Base-by-base conservation (phyloP, 2,888 invertebrate species). In the Hirtodrosophila alboralis region DNA sequence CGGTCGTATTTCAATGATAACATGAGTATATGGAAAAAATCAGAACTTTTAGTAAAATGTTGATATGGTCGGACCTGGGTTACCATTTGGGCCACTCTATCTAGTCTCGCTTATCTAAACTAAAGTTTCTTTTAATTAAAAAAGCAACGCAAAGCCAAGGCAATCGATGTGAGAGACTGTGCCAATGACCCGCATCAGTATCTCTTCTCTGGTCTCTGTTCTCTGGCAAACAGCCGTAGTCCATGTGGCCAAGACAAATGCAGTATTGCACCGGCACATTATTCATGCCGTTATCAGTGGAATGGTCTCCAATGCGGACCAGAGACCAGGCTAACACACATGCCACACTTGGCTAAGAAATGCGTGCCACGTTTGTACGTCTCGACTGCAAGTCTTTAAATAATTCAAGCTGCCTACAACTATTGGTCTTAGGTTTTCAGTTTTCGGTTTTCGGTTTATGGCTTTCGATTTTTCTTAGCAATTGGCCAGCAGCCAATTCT, bases 61-160 rank as follows among this genome's bases (percentile, higher is more conserved):
- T 60, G 84, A 76, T 79, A 67, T 41, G 73, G 75, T 75, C 64
- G 60, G 76, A 59, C 51, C 30, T 26, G 48, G 69, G n/a, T n/a
- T 57, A 63, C 44, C 52, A 57, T 14, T 48, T 23, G 40, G 37
- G 56, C 30, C 59, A 12, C 60, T 61, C 48, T 84, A 84, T 81
- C 84, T 67, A 76, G 58, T 63, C 38, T 59, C 44, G 59, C 81
- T 83, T 86, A 83, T 83, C 81, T 80, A 54, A 84, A 58, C 72
- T 53, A 54, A 84, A 86, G 81, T 86, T 80, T 77, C 70, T 83
- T 84, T 86, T 86, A 83, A 83, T 84, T 86, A 83, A 83, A 84
- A 75, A 63, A 60, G 70, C 63, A 76, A 59, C 56, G 49, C 69
- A 56, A 66, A 71, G 44, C 21, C 57, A 53, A 34, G 8, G 34